These are phyloP conservation scores for Crotalus viridis DNA, from an alignment of 2,113 vertebrate genomes.

Conservation along the genomic window DNA sequence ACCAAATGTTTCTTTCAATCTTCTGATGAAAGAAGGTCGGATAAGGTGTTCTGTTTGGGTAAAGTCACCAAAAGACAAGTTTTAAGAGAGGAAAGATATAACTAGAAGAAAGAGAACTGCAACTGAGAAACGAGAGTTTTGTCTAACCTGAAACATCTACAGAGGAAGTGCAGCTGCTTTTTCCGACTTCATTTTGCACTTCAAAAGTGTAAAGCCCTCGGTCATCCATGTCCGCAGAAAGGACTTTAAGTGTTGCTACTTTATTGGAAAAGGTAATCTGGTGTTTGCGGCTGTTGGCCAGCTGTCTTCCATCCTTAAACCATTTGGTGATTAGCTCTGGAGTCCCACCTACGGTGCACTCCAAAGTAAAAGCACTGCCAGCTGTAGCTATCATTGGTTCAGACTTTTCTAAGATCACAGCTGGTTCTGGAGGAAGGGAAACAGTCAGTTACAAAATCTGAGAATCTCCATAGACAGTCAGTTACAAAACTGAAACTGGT, in stretches of 20 bases:
- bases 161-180: slow-evolving; percentile 88
- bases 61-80: slow-evolving; percentile 46
- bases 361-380: slow-evolving; percentile 87
- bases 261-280: slow-evolving; percentile 89
- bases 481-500: neutral
- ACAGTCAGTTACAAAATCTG: slow-evolving; percentile 8
- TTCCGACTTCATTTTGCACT: slow-evolving; percentile 92
- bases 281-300: slow-evolving; percentile 86
- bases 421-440: slow-evolving; percentile 86
- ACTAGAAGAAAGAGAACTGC: rapidly evolving
- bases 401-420: slow-evolving; percentile 88
- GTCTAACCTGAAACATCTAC: slow-evolving; percentile 90
- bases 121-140: slow-evolving; percentile 19
- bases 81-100: slow-evolving; percentile 13
- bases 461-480: neutral
- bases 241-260: slow-evolving; percentile 86
- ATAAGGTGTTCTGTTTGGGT: slow-evolving; percentile 85
- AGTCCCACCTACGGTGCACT: slow-evolving; percentile 88
- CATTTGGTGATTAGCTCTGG: slow-evolving; percentile 91
- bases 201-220: slow-evolving; percentile 90
- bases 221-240: slow-evolving; percentile 84
- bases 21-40: slow-evolving; percentile 89
- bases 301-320: slow-evolving; percentile 91
- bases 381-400: slow-evolving; percentile 92
- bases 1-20: slow-evolving; percentile 82